These are phyloP conservation scores for Macrotis lagotis DNA, from an alignment of 2,113 vertebrate genomes.

Conservation along the genomic window DNA sequence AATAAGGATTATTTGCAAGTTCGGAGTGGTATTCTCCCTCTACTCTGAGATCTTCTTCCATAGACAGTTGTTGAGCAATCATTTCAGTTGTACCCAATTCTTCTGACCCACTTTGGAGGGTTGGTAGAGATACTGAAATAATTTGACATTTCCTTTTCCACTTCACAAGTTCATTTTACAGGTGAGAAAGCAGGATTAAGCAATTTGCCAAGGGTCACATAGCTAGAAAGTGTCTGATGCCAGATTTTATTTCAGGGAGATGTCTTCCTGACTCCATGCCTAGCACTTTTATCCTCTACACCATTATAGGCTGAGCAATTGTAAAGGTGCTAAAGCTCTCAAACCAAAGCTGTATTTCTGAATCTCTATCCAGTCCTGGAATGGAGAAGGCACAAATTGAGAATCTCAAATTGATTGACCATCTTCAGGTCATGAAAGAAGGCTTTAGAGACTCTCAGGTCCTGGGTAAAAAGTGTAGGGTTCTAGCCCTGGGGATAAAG, in stretches of 20 bases:
- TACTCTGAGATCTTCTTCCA: neutral
- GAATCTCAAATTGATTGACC: neutral
- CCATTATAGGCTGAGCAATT: neutral
- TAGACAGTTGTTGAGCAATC: too few relatives aligned
- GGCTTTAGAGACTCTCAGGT: neutral
- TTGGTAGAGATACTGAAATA: too few relatives aligned
- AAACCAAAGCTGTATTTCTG: neutral
- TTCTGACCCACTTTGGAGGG: too few relatives aligned
- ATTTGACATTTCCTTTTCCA: too few relatives aligned
- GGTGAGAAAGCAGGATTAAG: too few relatives aligned
- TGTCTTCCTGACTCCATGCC: too few relatives aligned
- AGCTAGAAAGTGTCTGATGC: too few relatives aligned
- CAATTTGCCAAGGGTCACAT: too few relatives aligned
- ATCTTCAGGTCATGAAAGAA: neutral
- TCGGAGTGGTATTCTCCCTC: neutral
- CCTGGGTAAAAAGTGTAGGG: neutral
- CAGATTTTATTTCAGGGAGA: too few relatives aligned
- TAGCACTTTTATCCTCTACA: too few relatives aligned
- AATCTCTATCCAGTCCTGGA: neutral
- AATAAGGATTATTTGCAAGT: neutral
- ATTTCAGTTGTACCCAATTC: too few relatives aligned
- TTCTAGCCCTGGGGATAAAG: neutral
- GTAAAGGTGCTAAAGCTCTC: neutral
- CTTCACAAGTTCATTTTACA: too few relatives aligned
- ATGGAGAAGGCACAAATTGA: neutral